A percentile compares a stretch with the other conserved stretches of the same genome.
phyloP scores from a whole-genome alignment of 2,888 invertebrate genomes.

The Trissoscelio sp. region DNA sequence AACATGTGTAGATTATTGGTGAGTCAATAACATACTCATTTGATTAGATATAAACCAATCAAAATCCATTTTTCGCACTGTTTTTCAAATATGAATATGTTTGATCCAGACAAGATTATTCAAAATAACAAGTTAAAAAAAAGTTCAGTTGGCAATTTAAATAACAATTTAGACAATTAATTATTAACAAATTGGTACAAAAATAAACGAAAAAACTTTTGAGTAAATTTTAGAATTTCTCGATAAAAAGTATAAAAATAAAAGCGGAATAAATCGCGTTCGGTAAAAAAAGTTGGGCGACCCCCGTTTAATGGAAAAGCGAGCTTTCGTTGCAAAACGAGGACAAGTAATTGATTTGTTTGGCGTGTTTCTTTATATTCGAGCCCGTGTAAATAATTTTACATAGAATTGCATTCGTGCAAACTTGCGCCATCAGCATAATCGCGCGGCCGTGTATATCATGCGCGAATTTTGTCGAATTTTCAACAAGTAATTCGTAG shows the following conservation, averaged over 20 bases:
- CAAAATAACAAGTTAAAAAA: no score
- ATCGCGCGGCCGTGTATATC: conserved; percentile 22
- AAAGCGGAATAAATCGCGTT: neutral
- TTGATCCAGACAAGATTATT: no score
- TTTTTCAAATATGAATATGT: no score
- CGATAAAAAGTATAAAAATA: no score
- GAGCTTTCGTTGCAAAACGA: conserved; percentile 6
- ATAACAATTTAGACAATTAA: no score
- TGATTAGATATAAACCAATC: neutral
- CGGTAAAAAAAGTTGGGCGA: no score
- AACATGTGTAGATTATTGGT: conserved; percentile 28
- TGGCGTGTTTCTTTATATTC: neutral
- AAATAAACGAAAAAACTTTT: neutral
- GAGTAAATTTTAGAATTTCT: no score
- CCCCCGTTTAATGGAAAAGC: conserved; percentile 24
- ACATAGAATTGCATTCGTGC: conserved; percentile 3
- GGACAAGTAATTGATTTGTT: conserved; percentile 29
- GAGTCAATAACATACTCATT: neutral
- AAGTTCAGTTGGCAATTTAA: no score
- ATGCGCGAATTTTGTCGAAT: conserved; percentile 38
- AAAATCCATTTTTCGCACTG: neutral
- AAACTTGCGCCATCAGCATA: conserved; percentile 24
- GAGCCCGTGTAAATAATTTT: conserved; percentile 23
- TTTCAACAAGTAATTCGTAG: conserved; percentile 50
- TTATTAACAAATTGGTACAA: no score